These are phyloP conservation scores for Gobio occitaniae DNA, from an alignment of 2,797 vertebrate genomes.

Conservation along the genomic window DNA sequence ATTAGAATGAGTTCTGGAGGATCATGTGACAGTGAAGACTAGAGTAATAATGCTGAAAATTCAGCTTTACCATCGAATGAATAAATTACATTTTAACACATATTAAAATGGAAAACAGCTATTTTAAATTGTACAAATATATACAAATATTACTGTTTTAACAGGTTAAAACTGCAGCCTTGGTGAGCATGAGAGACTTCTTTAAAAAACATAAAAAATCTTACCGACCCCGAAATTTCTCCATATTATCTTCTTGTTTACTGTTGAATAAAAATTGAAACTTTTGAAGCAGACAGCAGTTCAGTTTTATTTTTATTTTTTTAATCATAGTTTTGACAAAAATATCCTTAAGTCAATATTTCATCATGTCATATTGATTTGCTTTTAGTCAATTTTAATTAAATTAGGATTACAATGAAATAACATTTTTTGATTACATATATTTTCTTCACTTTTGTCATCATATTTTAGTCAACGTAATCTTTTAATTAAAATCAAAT, in stretches of 20 bases:
- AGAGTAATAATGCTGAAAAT: not conserved
- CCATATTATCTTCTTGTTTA: not conserved
- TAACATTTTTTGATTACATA: not conserved
- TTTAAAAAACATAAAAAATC: not conserved
- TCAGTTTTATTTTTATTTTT: not conserved
- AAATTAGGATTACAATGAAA: not conserved
- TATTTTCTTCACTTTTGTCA: not conserved
- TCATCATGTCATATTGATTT: not conserved
- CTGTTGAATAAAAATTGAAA: not conserved
- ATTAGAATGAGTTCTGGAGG: not conserved
- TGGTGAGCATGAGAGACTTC: not conserved
- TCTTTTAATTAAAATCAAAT: no score
- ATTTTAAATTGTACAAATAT: not conserved
- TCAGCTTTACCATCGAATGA: not conserved
- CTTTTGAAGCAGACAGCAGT: not conserved
- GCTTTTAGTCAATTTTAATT: not conserved
- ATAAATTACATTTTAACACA: not conserved
- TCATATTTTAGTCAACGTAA: no score
- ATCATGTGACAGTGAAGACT: not conserved
- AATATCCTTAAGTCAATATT: not conserved
- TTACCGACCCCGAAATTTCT: not conserved
- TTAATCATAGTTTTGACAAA: not conserved
- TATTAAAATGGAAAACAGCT: not conserved
- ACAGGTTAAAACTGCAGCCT: not conserved
- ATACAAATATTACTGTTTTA: not conserved